A percentile compares a stretch with the other conserved stretches of the same genome.
These are phyloP conservation scores for Acanthopagrus latus DNA, from an alignment of 2,797 vertebrate genomes.

Conservation along the genomic window DNA sequence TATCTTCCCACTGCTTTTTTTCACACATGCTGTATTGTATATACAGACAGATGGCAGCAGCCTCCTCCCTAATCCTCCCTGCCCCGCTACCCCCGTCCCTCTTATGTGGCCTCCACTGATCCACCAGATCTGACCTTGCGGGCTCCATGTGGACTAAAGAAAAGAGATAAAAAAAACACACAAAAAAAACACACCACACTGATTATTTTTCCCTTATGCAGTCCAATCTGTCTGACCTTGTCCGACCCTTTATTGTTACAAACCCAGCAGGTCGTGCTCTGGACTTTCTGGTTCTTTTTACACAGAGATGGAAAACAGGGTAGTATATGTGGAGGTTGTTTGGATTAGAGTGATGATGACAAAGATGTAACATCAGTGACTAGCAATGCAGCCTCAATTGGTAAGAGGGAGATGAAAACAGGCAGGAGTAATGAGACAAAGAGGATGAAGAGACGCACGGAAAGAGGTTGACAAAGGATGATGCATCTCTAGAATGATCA, in stretches of 20 bases:
- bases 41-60: constrained; percentile 66
- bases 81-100: constrained; percentile 15
- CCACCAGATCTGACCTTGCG: constrained; percentile 49
- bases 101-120: constrained; percentile 42
- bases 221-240: constrained; percentile 44
- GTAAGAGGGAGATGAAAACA: constrained; percentile 39
- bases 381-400: constrained; percentile 27
- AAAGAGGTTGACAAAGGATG: constrained; percentile 10
- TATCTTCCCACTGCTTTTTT: constrained; percentile 48
- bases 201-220: constrained; percentile 25
- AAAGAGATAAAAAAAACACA: constrained; percentile 27
- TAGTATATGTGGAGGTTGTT: constrained; percentile 3
- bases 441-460: background rate
- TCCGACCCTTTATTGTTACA: constrained; percentile 3
- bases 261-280: constrained; percentile 6
- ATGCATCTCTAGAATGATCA: constrained; percentile 20
- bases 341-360: constrained; percentile 22
- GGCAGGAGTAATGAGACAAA: constrained; percentile 36
- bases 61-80: constrained; percentile 53
- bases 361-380: constrained; percentile 18
- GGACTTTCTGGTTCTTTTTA: background rate
- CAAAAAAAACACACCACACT: constrained; percentile 5
- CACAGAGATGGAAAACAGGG: background rate
- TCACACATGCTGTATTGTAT: constrained; percentile 37
- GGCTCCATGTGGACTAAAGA: constrained; percentile 18